These are phyloP conservation scores for Xiphorhynchus elegans DNA, from an alignment of 2,113 vertebrate genomes.

Conservation along the genomic window DNA sequence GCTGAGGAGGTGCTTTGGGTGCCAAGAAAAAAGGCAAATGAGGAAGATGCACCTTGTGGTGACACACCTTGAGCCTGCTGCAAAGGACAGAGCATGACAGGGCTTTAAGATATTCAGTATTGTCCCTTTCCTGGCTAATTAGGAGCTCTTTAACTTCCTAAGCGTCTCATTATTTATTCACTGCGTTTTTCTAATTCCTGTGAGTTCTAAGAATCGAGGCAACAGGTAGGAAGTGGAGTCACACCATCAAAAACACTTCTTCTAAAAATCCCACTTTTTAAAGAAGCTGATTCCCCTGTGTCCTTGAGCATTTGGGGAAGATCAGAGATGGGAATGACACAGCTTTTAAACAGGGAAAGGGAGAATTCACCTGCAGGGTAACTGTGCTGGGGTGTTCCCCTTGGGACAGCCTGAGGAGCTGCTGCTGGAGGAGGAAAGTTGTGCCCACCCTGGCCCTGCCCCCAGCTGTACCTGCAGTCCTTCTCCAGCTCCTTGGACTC, in stretches of 20 bases:
- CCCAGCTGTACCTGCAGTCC: constrained; percentile 87
- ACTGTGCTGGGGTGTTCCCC: neutral
- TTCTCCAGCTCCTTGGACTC: constrained; percentile 94
- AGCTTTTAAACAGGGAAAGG: neutral
- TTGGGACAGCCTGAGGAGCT: neutral
- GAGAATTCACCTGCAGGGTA: neutral
- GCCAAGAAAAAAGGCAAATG: neutral
- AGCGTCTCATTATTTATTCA: neutral
- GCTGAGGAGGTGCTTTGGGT: neutral
- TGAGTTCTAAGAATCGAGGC: neutral
- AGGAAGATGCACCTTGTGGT: neutral
- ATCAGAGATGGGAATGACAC: neutral
- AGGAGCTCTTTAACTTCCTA: neutral
- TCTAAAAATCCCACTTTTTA: neutral
- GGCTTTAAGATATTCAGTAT: neutral
- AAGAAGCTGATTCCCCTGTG: neutral
- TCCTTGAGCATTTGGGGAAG: neutral
- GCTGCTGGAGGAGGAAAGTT: neutral
- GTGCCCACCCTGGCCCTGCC: neutral
- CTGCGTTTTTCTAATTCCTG: neutral
- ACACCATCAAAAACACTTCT: neutral
- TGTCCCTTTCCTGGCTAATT: neutral
- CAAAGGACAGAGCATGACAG: neutral
- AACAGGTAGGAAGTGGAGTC: neutral
- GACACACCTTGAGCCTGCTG: neutral